Evolutionary conservation across 2,888 invertebrate species (phyloP), one percentile per base, ranked within the genome.

Genomic region (Nemotelus nigrinus): DNA sequence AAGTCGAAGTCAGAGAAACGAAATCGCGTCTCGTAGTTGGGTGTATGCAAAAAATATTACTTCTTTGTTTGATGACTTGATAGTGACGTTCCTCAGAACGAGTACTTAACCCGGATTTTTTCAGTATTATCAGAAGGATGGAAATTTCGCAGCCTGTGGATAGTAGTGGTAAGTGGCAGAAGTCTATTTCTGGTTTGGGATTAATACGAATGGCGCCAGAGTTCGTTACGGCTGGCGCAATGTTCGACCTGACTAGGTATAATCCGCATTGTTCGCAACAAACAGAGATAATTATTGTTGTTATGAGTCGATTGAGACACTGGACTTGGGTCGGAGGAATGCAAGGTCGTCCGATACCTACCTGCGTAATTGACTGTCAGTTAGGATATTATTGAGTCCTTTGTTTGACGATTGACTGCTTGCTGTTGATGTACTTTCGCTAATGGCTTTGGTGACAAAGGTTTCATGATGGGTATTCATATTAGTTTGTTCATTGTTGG

Each of bases 161-260:
- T 45, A 39, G 10, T 70, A 25, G 70, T 53, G 74, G 74, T 74
- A 63, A 74, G 74, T 74, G 58, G 44, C 25, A 60, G 41, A 74
- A 74, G 63, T 60, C 72, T 72, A 1, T 72, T 74, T 39, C 43
- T 53, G 47, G 25, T 72, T 39, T 74, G 47, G 25, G 41, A 39
- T 41, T 74, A 74, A 74, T 74, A 48, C 63, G 48, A 5, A 60
- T 74, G 74, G 74, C 74, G 74, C 74, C 74, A 48, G 48, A 3
- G 10, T n/a, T 50, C 63, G 48, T 74, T 60, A 74, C 60, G 48
- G 39, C 45, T 3, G 63, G 8, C 43, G 3, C 53, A 41, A 55
- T 55, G 41, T 41, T 4, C 25, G 74, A 72, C 71, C 45, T 57
- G 53, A 57, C 10, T n/a, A 55, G 3, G 53, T 57, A 47, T 25